phyloP scores from a whole-genome alignment of 2,797 vertebrate genomes.

The Threskiornis aethiopicus region DNA sequence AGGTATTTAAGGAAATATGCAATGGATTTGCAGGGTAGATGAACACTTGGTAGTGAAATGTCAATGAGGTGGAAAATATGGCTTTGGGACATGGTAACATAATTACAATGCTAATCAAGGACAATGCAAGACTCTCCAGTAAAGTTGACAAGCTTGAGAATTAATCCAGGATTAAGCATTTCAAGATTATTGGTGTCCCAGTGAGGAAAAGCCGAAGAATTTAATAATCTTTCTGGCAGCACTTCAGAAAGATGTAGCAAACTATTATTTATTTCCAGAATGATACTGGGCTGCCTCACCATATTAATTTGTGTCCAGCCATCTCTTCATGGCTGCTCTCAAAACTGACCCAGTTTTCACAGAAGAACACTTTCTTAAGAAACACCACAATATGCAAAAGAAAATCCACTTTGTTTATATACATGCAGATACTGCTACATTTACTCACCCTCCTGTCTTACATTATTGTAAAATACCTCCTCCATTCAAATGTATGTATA shows the following conservation, averaged over 20 bases:
- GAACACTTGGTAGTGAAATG: background rate
- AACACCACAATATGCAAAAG: background rate
- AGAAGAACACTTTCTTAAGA: background rate
- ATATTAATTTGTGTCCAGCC: background rate
- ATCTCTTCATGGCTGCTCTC: background rate
- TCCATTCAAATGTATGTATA: background rate
- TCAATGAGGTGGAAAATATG: slow-evolving; percentile 22
- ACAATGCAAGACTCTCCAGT: slow-evolving; percentile 9
- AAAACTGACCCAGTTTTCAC: background rate
- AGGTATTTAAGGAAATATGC: background rate
- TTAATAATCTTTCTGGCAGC: slow-evolving; percentile 24
- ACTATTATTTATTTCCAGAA: background rate
- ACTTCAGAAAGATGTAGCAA: slow-evolving; percentile 31
- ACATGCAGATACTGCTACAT: background rate
- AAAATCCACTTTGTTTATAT: background rate
- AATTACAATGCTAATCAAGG: slow-evolving; percentile 47
- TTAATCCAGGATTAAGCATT: slow-evolving; percentile 62
- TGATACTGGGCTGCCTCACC: background rate
- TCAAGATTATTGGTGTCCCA: slow-evolving; percentile 39
- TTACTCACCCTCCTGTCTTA: background rate
- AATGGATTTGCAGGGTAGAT: background rate
- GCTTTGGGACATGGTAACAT: background rate
- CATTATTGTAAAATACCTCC: background rate
- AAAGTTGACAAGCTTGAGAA: slow-evolving; percentile 46
- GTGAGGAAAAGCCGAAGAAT: slow-evolving; percentile 31